phyloP scores from a whole-genome alignment of 1,140 invertebrate genomes.

The Drosophila ogumai region DNA sequence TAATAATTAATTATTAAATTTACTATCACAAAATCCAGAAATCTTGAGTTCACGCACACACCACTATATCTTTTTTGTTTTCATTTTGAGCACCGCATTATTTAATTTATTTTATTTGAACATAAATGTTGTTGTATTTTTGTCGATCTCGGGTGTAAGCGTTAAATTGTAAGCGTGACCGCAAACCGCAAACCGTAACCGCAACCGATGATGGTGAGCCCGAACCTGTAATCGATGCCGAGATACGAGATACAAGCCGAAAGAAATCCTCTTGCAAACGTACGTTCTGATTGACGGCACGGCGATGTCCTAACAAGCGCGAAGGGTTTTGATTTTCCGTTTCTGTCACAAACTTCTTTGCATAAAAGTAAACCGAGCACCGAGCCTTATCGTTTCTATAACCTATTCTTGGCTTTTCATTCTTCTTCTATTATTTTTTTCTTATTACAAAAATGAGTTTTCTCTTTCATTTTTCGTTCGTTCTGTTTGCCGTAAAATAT shows the following conservation, averaged over 20 bases:
- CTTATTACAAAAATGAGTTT: constrained; percentile 51
- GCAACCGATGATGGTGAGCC: constrained; percentile 25
- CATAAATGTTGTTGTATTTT: neutral
- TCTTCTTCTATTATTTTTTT: constrained; percentile 52
- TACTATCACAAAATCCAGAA: neutral
- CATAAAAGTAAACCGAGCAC: constrained; percentile 32
- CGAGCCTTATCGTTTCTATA: constrained; percentile 38
- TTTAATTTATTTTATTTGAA: constrained; percentile 5
- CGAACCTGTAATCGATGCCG: constrained; percentile 42
- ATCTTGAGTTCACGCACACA: constrained; percentile 3
- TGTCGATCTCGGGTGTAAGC: constrained; percentile 12
- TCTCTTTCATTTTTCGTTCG: constrained; percentile 60
- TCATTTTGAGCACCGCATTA: constrained; percentile 15
- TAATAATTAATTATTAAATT: neutral
- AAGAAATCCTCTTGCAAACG: constrained; percentile 22
- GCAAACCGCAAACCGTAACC: constrained; percentile 43
- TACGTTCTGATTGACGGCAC: constrained; percentile 48
- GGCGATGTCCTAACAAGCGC: constrained; percentile 28
- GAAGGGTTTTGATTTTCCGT: constrained; percentile 39
- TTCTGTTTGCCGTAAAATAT: constrained; percentile 70
- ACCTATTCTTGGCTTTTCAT: constrained; percentile 11
- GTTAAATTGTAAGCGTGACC: constrained; percentile 22
- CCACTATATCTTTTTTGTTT: constrained; percentile 4
- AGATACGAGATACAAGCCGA: constrained; percentile 28
- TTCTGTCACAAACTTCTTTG: constrained; percentile 35